phyloP scores from a whole-genome alignment of 1,140 invertebrate species.

The Pachyrhynchus sulphureomaculatus region DNA sequence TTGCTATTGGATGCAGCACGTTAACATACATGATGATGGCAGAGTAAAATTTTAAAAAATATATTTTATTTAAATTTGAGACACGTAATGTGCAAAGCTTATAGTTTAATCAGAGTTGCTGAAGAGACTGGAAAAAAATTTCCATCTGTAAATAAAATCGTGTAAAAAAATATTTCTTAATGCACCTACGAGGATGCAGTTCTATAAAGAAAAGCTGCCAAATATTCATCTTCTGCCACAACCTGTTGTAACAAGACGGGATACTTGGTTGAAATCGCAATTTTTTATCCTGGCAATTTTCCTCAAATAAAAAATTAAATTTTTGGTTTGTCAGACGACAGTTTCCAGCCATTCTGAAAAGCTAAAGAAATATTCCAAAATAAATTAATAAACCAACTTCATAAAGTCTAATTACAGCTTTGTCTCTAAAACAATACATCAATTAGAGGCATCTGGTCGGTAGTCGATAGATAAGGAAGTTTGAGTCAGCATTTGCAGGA shows the following conservation, averaged over 20 bases:
- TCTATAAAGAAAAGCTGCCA: slow-evolving; percentile 14
- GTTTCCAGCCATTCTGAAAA: background rate
- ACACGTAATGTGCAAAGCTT: slow-evolving; percentile 27
- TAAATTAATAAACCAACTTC: background rate
- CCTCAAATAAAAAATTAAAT: slow-evolving; percentile 2
- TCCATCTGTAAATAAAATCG: slow-evolving; percentile 17
- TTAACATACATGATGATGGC: slow-evolving; percentile 29
- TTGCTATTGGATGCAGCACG: slow-evolving; percentile 24
- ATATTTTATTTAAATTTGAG: slow-evolving; percentile 28
- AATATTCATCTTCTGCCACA: slow-evolving; percentile 9
- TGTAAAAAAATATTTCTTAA: no score
- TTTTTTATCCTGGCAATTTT: slow-evolving; percentile 24
- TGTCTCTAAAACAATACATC: background rate
- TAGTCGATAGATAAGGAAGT: background rate
- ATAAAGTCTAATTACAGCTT: background rate
- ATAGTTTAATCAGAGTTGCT: slow-evolving; percentile 23
- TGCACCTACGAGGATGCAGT: slow-evolving; percentile 9
- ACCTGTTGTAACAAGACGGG: slow-evolving; percentile 15
- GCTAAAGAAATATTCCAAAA: background rate
- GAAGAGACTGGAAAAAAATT: slow-evolving; percentile 25
- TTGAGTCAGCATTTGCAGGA: no score
- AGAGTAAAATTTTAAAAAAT: slow-evolving; percentile 27
- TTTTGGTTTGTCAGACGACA: background rate
- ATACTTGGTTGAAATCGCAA: slow-evolving; percentile 15
- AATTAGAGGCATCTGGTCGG: background rate